A percentile compares a stretch with the other conserved stretches of the same genome.
Conservation (phyloP, 2,113 vertebrate genomes). For the Hoplias malabaricus region DNA sequence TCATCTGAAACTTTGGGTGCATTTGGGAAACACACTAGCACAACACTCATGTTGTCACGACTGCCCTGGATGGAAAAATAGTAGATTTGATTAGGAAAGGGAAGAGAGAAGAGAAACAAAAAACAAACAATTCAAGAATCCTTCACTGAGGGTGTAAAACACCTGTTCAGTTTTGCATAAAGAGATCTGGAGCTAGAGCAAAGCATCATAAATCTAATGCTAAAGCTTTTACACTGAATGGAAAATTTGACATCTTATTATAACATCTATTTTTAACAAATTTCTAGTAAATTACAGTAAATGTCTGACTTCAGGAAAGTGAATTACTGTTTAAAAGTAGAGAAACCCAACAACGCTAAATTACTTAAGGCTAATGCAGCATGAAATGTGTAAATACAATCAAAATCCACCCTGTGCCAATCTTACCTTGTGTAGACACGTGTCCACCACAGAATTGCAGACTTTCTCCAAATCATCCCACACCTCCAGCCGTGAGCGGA, state of each 20-base stretch:
- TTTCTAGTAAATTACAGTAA: constrained; percentile 12
- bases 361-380: not conserved
- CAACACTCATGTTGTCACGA: constrained; percentile 99
- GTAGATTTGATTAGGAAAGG: not conserved
- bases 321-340: too few relatives aligned
- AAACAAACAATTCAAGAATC: too few relatives aligned
- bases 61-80: constrained; percentile 80
- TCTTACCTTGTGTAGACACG: constrained; percentile 98
- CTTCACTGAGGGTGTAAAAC: too few relatives aligned
- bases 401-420: too few relatives aligned
- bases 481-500: constrained; percentile 93
- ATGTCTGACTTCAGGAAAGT: too few relatives aligned
- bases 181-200: constrained; percentile 7
- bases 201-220: constrained; percentile 19
- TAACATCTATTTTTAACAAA: constrained; percentile 7
- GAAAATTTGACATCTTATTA: constrained; percentile 3
- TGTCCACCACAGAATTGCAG: constrained; percentile 98
- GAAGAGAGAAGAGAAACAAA: not conserved
- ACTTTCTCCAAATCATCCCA: constrained; percentile 97
- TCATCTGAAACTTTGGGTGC: constrained; percentile 95
- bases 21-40: constrained; percentile 95
- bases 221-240: constrained; percentile 19
- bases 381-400: not conserved
- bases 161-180: constrained; percentile 3
- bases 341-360: too few relatives aligned